A percentile compares a stretch with the other conserved stretches of the same genome.
These are phyloP conservation scores for Sitta europaea DNA, from an alignment of 2,113 vertebrate genomes.

Conservation along the genomic window DNA sequence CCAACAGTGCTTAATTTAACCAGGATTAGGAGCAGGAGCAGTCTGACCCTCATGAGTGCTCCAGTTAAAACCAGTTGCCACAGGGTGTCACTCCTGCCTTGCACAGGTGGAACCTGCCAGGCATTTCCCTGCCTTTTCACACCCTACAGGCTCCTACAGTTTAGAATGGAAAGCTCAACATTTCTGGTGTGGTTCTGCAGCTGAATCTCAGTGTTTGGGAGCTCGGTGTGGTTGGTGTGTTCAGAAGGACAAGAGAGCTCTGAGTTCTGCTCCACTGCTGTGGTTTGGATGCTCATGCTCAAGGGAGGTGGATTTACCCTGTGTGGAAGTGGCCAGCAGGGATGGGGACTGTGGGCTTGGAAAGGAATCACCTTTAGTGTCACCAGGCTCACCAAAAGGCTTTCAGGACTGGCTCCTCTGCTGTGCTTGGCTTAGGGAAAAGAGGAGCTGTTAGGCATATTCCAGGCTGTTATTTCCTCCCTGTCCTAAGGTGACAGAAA, in stretches of 20 bases:
- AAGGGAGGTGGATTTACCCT: fast-evolving
- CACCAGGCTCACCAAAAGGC: not conserved
- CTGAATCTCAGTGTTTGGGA: not conserved
- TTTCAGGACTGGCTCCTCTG: not conserved
- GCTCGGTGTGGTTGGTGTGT: not conserved
- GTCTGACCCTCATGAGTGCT: fast-evolving
- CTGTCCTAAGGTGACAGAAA: not conserved
- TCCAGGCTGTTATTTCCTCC: not conserved
- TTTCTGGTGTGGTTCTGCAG: not conserved
- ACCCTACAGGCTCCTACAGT: fast-evolving
- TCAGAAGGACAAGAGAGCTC: not conserved
- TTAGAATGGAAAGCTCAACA: fast-evolving
- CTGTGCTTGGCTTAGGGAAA: not conserved
- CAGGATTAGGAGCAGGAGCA: not conserved
- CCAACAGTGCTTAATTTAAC: not conserved
- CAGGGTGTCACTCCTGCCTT: constrained; percentile 44
- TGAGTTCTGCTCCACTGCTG: fast-evolving
- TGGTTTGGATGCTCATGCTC: fast-evolving
- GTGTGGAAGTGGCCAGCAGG: not conserved
- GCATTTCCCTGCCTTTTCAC: not conserved
- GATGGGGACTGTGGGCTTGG: not conserved
- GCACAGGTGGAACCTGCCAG: fast-evolving
- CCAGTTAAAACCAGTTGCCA: not conserved
- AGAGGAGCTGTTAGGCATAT: not conserved
- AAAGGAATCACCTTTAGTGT: not conserved